Conservation (phyloP, 2,888 invertebrate species). For the Sipha maydis region DNA sequence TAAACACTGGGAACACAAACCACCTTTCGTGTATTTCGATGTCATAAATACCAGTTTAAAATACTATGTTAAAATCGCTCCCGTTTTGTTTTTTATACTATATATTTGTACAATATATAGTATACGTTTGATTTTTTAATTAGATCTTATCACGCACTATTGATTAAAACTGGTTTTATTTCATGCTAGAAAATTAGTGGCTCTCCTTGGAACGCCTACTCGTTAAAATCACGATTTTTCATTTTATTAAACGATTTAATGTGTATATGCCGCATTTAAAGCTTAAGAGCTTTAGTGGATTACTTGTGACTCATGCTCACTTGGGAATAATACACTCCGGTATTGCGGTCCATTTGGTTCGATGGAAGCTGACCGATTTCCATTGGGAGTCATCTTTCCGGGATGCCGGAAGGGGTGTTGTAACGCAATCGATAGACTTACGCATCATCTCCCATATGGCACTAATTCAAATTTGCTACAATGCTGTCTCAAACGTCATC, state of each 20-base stretch:
- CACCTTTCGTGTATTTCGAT: conserved; percentile 27
- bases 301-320: conserved; percentile 30
- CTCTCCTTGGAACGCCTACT: conserved; percentile 52
- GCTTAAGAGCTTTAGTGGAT: conserved; percentile 22
- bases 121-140: conserved; percentile 44
- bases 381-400: conserved; percentile 49
- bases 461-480: conserved; percentile 2
- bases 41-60: conserved; percentile 51
- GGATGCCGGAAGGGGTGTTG: conserved; percentile 36
- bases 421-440: conserved; percentile 32
- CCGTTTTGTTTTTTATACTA: conserved; percentile 46
- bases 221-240: conserved; percentile 50
- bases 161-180: conserved; percentile 53
- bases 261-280: neutral
- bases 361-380: conserved; percentile 48
- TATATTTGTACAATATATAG: conserved; percentile 2
- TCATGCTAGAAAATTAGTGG: conserved; percentile 56
- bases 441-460: conserved; percentile 47
- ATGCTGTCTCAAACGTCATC: neutral
- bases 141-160: conserved; percentile 56
- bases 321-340: conserved; percentile 47
- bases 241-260: conserved; percentile 25
- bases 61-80: conserved; percentile 49
- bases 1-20: conserved; percentile 41
- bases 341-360: conserved; percentile 51